Evolutionary conservation across 2,888 invertebrate species (phyloP).

Genomic region (Ornithoptera priamus): DNA sequence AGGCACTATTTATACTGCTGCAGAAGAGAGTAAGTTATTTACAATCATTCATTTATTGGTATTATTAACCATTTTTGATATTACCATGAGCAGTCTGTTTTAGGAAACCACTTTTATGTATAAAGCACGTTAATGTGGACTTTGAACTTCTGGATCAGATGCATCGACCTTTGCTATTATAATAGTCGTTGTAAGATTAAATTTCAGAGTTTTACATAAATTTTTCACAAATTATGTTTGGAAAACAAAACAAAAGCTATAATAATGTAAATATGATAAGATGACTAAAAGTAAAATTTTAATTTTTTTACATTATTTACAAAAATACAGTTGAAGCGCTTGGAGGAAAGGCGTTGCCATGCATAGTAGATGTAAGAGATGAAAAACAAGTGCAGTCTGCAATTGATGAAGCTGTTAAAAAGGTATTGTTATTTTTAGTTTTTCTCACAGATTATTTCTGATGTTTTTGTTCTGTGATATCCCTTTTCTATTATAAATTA

Average conservation of each 20-base stretch:
- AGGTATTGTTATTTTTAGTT: conserved; percentile 51
- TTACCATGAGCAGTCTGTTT: neutral
- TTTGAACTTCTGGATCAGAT: conserved; percentile 35
- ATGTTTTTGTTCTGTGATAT: neutral
- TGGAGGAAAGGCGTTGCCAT: conserved; percentile 92
- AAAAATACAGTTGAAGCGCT: conserved; percentile 87
- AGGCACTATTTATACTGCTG: conserved; percentile 94
- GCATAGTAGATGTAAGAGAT: conserved; percentile 92
- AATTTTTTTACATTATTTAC: neutral
- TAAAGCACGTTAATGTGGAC: conserved; percentile 30
- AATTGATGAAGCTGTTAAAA: conserved; percentile 86
- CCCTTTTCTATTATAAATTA: too few species aligned
- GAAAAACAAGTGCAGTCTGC: conserved; percentile 87
- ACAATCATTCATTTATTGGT: neutral
- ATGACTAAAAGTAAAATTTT: neutral
- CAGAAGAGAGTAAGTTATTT: conserved; percentile 88
- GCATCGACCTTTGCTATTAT: conserved; percentile 33
- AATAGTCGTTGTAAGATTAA: neutral
- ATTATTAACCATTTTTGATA: neutral
- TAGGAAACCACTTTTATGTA: neutral
- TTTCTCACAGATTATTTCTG: neutral
- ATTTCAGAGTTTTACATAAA: neutral
- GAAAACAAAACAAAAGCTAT: neutral
- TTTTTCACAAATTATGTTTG: too few species aligned
- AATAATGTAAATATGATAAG: neutral